phyloP scores from a whole-genome alignment of 2,888 invertebrate species.

The Drosophila mettleri region DNA sequence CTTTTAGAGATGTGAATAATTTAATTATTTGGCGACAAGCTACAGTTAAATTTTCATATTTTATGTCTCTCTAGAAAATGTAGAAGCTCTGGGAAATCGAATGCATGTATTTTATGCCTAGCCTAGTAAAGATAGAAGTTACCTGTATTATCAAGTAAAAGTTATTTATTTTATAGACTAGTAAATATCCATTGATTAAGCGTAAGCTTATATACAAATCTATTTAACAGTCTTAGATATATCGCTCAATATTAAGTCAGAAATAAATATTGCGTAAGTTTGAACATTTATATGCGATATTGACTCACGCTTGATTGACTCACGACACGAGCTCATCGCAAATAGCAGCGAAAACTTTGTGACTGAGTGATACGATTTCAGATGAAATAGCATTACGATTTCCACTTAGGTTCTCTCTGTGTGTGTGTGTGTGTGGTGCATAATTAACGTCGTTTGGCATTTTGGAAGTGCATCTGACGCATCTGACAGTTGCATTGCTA shows the following conservation, averaged over 20 bases:
- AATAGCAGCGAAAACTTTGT: constrained; percentile 2
- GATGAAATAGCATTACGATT: constrained; percentile 18
- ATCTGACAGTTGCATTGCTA: constrained; percentile 39
- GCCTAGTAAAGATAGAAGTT: background rate
- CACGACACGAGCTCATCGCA: constrained; percentile 8
- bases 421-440: background rate
- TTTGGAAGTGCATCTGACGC: constrained; percentile 49
- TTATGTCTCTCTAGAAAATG: background rate
- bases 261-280: too few species aligned
- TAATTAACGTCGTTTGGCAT: constrained; percentile 31
- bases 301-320: background rate
- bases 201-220: too few species aligned
- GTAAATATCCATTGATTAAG: too few species aligned
- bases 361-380: constrained; percentile 29
- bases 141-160: too few species aligned
- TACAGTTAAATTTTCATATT: background rate
- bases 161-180: too few species aligned
- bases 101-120: background rate
- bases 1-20: constrained; percentile 2
- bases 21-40: background rate
- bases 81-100: background rate
- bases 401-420: constrained; percentile 13
- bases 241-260: too few species aligned
- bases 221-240: too few species aligned
- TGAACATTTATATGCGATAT: background rate